Conservation (phyloP, 2,797 vertebrate genomes). For the Betta splendens region DNA sequence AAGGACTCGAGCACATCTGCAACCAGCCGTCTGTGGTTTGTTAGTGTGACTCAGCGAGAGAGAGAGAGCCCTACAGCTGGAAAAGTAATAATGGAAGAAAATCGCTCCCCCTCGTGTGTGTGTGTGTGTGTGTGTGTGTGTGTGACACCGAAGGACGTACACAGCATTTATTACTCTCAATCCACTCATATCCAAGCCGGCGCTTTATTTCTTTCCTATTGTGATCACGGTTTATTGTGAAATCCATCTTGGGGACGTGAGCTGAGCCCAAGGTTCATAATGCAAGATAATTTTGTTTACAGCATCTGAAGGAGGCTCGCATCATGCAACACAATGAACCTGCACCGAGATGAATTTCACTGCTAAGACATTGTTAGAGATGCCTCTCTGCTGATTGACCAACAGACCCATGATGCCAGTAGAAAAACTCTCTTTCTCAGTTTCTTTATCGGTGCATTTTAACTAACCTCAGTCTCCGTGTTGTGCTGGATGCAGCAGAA, state of each 20-base stretch:
- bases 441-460: conserved; percentile 13
- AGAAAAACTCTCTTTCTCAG: neutral
- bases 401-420: neutral
- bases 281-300: neutral
- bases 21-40: conserved; percentile 34
- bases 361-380: neutral
- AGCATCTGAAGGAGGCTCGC: neutral
- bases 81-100: conserved; percentile 53
- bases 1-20: conserved; percentile 11
- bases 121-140: conserved; percentile 7
- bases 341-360: neutral
- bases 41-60: conserved; percentile 31
- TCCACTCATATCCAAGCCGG: conserved; percentile 4
- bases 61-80: conserved; percentile 24
- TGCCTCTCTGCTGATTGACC: neutral
- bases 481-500: conserved; percentile 27
- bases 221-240: conserved; percentile 20
- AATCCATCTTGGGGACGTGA: conserved; percentile 7
- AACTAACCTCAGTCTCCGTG: conserved; percentile 48
- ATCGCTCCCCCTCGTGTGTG: conserved; percentile 27
- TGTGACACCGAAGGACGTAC: conserved; percentile 1
- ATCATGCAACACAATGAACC: conserved; percentile 6
- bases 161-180: neutral
- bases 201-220: conserved; percentile 15
- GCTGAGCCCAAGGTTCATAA: conserved; percentile 9